These are phyloP conservation scores for Bucco capensis DNA, from an alignment of 2,113 vertebrate genomes.

Conservation along the genomic window DNA sequence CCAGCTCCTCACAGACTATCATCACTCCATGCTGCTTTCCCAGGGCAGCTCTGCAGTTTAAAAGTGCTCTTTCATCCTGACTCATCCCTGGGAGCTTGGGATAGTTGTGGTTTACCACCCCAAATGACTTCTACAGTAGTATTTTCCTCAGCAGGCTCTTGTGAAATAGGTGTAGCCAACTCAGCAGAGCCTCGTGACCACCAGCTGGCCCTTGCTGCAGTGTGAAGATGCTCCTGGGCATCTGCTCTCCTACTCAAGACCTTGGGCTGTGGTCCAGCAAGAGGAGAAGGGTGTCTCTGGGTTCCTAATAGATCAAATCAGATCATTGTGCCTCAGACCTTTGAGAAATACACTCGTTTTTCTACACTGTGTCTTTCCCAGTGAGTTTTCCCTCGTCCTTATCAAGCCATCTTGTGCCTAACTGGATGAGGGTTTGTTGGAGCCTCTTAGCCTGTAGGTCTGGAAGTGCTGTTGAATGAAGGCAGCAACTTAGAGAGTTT, in stretches of 20 bases:
- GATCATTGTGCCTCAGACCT: neutral
- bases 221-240: neutral
- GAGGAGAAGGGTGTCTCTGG: neutral
- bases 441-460: accelerated
- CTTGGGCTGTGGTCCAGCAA: accelerated
- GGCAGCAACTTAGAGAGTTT: neutral
- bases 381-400: neutral
- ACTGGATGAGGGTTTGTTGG: accelerated
- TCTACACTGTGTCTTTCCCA: accelerated
- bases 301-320: neutral
- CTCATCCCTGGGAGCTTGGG: accelerated
- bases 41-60: neutral
- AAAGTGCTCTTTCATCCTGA: neutral
- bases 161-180: accelerated
- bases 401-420: neutral
- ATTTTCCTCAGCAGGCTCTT: neutral
- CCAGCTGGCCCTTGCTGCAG: neutral
- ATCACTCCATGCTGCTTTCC: neutral
- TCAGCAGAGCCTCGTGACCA: accelerated
- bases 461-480: neutral
- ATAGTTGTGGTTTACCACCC: neutral
- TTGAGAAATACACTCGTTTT: accelerated
- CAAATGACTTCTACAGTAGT: accelerated
- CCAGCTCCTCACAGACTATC: neutral
- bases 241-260: accelerated